Evolutionary conservation across 1,140 invertebrate genomes (phyloP).

Genomic region (Metopolophium dirhodum): DNA sequence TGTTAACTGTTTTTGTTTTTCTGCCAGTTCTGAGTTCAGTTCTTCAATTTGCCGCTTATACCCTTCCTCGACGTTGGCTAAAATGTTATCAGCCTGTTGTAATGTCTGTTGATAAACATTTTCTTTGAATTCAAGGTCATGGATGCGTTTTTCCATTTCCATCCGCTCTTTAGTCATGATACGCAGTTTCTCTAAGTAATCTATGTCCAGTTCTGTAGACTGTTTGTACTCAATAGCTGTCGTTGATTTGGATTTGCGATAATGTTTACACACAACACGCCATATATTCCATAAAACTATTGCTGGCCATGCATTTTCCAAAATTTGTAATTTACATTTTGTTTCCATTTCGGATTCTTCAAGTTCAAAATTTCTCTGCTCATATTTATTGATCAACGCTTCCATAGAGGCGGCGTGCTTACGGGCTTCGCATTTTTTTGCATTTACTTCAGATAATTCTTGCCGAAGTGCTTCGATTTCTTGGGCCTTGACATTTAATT

Average conservation of each 20-base stretch:
- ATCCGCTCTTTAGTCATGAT: slow-evolving; percentile 42
- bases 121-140: slow-evolving; percentile 64
- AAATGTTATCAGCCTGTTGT: slow-evolving; percentile 76
- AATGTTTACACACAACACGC: slow-evolving; percentile 60
- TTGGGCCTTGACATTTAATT: slow-evolving; percentile 59
- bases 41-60: slow-evolving; percentile 67
- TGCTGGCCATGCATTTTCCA: slow-evolving; percentile 72
- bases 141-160: slow-evolving; percentile 60
- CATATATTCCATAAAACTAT: slow-evolving; percentile 71
- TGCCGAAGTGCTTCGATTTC: slow-evolving; percentile 58
- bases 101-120: slow-evolving; percentile 75
- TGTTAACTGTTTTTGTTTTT: slow-evolving; percentile 60
- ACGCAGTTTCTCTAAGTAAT: slow-evolving; percentile 37
- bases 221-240: background rate
- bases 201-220: background rate
- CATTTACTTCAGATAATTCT: slow-evolving; percentile 59
- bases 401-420: slow-evolving; percentile 59
- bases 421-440: slow-evolving; percentile 59
- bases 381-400: slow-evolving; percentile 63
- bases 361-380: slow-evolving; percentile 68
- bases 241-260: slow-evolving; percentile 25
- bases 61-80: slow-evolving; percentile 73
- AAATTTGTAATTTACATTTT: slow-evolving; percentile 67
- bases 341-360: slow-evolving; percentile 69
- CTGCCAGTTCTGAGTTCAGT: slow-evolving; percentile 62